These are phyloP conservation scores for Crypturellus undulatus DNA, from an alignment of 2,113 vertebrate species.

Conservation along the genomic window DNA sequence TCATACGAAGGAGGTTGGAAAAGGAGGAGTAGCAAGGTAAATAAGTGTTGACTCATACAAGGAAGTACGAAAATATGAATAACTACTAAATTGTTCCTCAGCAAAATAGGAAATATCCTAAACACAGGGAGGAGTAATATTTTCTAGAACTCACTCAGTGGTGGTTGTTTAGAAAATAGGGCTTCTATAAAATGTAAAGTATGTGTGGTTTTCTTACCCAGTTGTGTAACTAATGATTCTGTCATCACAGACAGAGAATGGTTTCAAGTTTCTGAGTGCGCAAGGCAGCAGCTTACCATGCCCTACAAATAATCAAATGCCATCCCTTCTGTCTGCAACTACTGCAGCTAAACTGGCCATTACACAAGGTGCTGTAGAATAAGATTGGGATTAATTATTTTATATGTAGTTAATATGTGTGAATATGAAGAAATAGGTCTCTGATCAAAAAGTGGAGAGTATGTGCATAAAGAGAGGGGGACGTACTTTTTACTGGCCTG, in stretches of 20 bases:
- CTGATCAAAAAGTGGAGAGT: neutral
- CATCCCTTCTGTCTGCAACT: fast-evolving
- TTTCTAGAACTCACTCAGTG: neutral
- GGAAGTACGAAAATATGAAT: neutral
- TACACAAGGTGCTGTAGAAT: neutral
- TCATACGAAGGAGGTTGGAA: neutral
- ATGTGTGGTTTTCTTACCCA: neutral
- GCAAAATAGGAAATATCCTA: neutral
- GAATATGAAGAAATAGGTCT: neutral
- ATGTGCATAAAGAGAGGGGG: fast-evolving
- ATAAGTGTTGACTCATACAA: neutral
- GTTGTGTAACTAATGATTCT: neutral
- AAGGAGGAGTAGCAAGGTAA: fast-evolving
- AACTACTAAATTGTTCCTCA: neutral
- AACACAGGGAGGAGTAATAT: neutral
- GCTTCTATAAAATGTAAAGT: neutral
- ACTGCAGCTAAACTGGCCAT: neutral
- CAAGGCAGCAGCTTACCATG: too few species aligned
- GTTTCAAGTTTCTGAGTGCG: neutral
- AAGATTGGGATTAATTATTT: neutral
- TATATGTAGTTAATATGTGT: fast-evolving
- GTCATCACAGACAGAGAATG: fast-evolving
- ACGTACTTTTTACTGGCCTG: neutral
- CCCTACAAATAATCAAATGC: neutral
- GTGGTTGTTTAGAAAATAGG: fast-evolving